Base-by-base conservation (phyloP, 1,140 invertebrate genomes). In the Pseudachorutes palmiensis region DNA sequence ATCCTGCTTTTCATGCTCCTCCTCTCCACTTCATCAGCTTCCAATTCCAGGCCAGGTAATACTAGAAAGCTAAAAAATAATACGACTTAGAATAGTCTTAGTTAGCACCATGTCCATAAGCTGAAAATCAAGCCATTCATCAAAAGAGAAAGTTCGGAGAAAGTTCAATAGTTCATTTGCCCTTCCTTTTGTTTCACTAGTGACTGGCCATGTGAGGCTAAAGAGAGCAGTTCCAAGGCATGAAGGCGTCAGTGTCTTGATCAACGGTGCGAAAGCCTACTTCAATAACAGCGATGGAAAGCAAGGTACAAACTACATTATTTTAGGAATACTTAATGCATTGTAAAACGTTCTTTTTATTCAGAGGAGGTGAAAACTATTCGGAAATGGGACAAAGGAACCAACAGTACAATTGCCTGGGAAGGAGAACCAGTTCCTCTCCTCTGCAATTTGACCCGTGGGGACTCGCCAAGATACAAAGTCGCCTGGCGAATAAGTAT, bases 321-420 rank as follows among this genome's bases (percentile, higher is more conserved):
- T 16, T 24, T 55, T 14, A 26, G 51, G 24, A 45, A 45, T 12
- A 45, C 36, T 45, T 19, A 19, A 45, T 45, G 9, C 36, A 55
- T 55, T 55, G 3, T 55, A 3, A n/a, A n/a, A n/a, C n/a, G 24
- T 55, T 55, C 24, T 55, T 55, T 5, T 26, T 19, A 31, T 70
- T 24, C 64, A 71, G 70, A 71, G 60, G 57, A 36, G 30, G 55
- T 71, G 24, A 49, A 33, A 24, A 64, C 36, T 16, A 67, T 22
- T 14, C 49, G 66, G 32, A 26, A 51, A 14, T 72, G 67, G 59
- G 62, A 28, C 5, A 68, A 68, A 33, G 71, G 71, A 24, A 55
- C 51, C 12, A 55, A 55, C 51, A 55, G 51, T 24, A 55, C 51
- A 12, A 55, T 55, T 26, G 24, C 12, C 14, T 55, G 51, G 51